Percentiles rank a stretch among this genome's conserved stretches.
phyloP scores from a whole-genome alignment of 2,113 vertebrate species.

The Aspidoscelis tigris region DNA sequence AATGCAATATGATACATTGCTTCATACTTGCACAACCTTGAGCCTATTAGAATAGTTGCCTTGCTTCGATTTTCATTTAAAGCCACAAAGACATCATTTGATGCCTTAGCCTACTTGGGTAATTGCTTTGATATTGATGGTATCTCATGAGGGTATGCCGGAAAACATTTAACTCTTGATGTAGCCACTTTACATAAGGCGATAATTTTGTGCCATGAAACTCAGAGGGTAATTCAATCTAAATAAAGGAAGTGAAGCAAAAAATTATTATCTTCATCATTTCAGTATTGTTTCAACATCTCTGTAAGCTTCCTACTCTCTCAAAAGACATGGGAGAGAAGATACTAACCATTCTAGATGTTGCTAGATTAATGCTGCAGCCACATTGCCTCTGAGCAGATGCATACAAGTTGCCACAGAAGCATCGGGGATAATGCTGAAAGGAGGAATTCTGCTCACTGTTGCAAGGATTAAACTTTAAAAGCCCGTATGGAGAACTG shows the following conservation, averaged over 20 bases:
- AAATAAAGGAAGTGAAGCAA: neutral
- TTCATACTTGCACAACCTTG: conserved; percentile 27
- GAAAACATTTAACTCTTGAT: conserved; percentile 26
- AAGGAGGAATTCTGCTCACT: too few relatives aligned
- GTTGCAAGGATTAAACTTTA: too few relatives aligned
- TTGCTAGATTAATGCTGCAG: too few relatives aligned
- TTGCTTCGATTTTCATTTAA: conserved; percentile 47
- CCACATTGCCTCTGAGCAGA: too few relatives aligned
- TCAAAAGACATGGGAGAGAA: too few relatives aligned
- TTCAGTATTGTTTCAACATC: neutral
- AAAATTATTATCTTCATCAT: conserved; percentile 19
- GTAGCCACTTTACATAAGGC: neutral
- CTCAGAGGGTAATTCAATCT: neutral
- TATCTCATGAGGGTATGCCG: conserved; percentile 22
- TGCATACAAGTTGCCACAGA: too few relatives aligned
- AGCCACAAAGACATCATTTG: conserved; percentile 44
- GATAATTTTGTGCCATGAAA: conserved; percentile 6
- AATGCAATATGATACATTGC: conserved; percentile 31
- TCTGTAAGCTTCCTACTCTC: neutral
- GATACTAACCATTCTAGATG: too few relatives aligned
- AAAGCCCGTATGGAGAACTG: too few relatives aligned
- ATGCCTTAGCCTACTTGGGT: conserved; percentile 27
- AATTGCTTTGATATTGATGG: conserved; percentile 47
- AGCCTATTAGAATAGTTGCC: conserved; percentile 34
- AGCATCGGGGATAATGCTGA: too few relatives aligned